Evolutionary conservation across 2,888 invertebrate genomes (phyloP).

Genomic region (Drosophila silvestris): DNA sequence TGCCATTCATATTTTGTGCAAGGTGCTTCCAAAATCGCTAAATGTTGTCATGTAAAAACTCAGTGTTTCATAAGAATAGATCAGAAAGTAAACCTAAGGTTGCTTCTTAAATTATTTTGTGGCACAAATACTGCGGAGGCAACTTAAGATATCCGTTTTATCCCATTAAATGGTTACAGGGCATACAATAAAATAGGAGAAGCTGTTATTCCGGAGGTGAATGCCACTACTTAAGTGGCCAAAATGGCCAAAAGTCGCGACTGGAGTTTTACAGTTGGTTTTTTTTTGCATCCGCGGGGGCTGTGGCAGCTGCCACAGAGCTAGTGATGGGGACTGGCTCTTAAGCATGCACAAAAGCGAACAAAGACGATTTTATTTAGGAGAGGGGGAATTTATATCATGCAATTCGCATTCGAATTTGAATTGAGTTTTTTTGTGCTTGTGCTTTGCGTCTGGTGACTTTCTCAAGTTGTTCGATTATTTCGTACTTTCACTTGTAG

Average conservation of each 20-base stretch:
- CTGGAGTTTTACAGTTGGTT: slow-evolving; percentile 7
- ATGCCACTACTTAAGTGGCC: slow-evolving; percentile 75
- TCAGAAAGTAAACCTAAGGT: too few relatives aligned
- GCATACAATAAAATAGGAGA: slow-evolving; percentile 39
- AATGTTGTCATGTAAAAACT: neutral
- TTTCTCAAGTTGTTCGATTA: slow-evolving; percentile 72
- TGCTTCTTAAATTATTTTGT: neutral
- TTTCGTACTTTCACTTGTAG: slow-evolving; percentile 70
- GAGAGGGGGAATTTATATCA: slow-evolving; percentile 35
- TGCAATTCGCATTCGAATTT: slow-evolving; percentile 40
- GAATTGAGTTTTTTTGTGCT: slow-evolving; percentile 44
- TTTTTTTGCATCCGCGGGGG: slow-evolving; percentile 5
- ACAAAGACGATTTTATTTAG: slow-evolving; percentile 18
- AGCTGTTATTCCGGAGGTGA: slow-evolving; percentile 64
- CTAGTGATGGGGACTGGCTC: slow-evolving; percentile 3
- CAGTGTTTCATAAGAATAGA: neutral
- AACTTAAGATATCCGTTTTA: neutral
- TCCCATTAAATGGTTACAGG: slow-evolving; percentile 2
- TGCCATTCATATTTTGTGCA: neutral
- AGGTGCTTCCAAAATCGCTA: neutral
- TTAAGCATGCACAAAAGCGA: slow-evolving; percentile 37
- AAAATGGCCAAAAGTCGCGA: slow-evolving; percentile 62
- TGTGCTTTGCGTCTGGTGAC: slow-evolving; percentile 38
- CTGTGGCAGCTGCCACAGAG: neutral
- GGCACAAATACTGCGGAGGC: neutral